These are phyloP conservation scores for Megalurothrips usitatus DNA, from an alignment of 2,888 invertebrate genomes.

Conservation along the genomic window DNA sequence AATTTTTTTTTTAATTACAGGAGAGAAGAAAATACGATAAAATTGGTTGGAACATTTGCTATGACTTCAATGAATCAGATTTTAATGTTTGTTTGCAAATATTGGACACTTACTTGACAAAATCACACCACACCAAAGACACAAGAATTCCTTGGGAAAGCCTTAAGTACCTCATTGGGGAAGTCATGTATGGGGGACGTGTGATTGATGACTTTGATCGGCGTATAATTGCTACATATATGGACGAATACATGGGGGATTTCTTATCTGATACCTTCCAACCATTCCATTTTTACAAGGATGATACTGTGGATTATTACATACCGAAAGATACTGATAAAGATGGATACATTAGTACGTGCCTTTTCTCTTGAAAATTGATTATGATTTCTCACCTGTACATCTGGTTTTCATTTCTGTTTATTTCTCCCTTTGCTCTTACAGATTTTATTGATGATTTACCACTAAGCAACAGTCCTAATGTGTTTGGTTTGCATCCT, in stretches of 20 bases:
- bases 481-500: conserved; percentile 89
- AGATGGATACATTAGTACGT: conserved; percentile 66
- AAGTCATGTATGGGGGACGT: conserved; percentile 93
- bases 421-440: conserved; percentile 36
- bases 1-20: conserved; percentile 45
- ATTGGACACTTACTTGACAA: conserved; percentile 75
- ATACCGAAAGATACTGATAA: conserved; percentile 65
- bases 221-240: conserved; percentile 78
- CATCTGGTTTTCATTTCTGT: conserved; percentile 13
- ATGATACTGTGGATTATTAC: conserved; percentile 68
- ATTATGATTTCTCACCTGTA: not conserved
- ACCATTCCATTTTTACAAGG: conserved; percentile 83
- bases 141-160: conserved; percentile 81
- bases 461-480: conserved; percentile 79
- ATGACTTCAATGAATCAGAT: conserved; percentile 92
- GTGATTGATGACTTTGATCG: conserved; percentile 90
- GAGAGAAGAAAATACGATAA: conserved; percentile 90
- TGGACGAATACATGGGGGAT: conserved; percentile 93
- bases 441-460: conserved; percentile 73
- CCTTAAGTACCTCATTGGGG: conserved; percentile 86
- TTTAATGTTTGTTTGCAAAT: conserved; percentile 85
- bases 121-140: conserved; percentile 54
- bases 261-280: conserved; percentile 88
- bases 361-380: no score
- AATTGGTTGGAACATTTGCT: conserved; percentile 90